phyloP scores from a whole-genome alignment of 35 echinoderm and acorn worm genomes.

The Strongylocentrotus purpuratus region DNA sequence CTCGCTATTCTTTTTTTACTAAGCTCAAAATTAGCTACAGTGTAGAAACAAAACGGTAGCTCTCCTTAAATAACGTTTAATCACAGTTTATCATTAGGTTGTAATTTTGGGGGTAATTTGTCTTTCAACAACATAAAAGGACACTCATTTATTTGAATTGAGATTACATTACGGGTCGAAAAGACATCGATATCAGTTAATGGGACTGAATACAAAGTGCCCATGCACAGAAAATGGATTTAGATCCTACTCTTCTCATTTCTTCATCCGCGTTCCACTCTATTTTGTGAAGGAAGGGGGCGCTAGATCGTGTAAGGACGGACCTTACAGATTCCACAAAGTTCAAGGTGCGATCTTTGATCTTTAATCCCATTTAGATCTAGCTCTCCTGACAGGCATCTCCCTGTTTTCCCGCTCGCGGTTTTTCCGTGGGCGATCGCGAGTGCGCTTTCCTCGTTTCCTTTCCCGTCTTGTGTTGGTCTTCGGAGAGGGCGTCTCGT shows the following conservation, averaged over 20 bases:
- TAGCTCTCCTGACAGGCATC: not conserved
- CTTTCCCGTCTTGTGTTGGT: not conserved
- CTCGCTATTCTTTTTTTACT: no score
- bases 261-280: not conserved
- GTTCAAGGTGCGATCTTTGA: not conserved
- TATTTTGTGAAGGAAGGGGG: not conserved
- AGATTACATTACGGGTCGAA: no score
- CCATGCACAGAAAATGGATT: not conserved
- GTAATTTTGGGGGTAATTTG: no score
- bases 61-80: no score
- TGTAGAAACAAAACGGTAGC: no score
- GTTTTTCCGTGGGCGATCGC: not conserved
- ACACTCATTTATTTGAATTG: no score
- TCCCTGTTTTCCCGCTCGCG: not conserved
- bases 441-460: not conserved
- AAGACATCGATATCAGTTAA: not conserved
- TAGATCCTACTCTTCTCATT: not conserved
- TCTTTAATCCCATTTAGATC: constrained; percentile 1
- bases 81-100: no score
- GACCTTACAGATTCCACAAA: not conserved
- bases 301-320: not conserved
- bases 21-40: no score
- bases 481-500: constrained; percentile 38
- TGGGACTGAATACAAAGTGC: constrained; percentile 19
- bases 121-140: no score